Conservation (phyloP, 2,888 invertebrate species). For the Latheticus oryzae region DNA sequence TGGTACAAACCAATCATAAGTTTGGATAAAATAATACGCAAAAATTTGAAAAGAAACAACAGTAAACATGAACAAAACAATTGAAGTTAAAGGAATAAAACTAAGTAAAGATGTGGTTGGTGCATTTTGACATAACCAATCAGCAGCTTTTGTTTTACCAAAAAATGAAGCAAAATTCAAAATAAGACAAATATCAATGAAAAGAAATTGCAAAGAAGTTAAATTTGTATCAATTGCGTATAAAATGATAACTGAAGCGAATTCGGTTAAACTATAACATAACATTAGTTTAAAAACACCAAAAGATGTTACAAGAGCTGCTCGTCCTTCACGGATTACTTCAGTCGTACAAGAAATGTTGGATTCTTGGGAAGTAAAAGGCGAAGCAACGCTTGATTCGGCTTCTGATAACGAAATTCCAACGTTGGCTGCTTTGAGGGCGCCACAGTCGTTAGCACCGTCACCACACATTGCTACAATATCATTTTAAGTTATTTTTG, state of each 20-base stretch:
- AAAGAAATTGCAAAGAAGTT: slow-evolving; percentile 74
- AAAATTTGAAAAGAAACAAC: slow-evolving; percentile 66
- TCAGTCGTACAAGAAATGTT: slow-evolving; percentile 88
- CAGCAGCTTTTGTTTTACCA: slow-evolving; percentile 71
- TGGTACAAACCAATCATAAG: slow-evolving; percentile 70
- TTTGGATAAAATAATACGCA: slow-evolving; percentile 67
- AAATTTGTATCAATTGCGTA: slow-evolving; percentile 77
- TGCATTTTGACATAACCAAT: slow-evolving; percentile 65
- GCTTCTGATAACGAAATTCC: slow-evolving; percentile 92
- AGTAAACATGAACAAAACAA: slow-evolving; percentile 68
- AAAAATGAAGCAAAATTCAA: slow-evolving; percentile 74
- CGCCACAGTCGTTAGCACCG: slow-evolving; percentile 97
- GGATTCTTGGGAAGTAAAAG: slow-evolving; percentile 88
- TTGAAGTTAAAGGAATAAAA: slow-evolving; percentile 68
- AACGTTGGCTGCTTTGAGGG: slow-evolving; percentile 90
- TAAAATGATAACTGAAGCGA: slow-evolving; percentile 88
- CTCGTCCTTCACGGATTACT: slow-evolving; percentile 88
- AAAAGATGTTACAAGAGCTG: slow-evolving; percentile 95
- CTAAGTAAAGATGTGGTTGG: slow-evolving; percentile 70
- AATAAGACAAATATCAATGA: slow-evolving; percentile 74
- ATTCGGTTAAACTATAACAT: slow-evolving; percentile 92
- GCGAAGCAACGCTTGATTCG: slow-evolving; percentile 93
- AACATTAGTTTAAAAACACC: slow-evolving; percentile 99
- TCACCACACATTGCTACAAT: slow-evolving; percentile 94
- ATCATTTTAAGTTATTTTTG: slow-evolving; percentile 15